Base-by-base conservation (phyloP, 2,888 invertebrate genomes). In the Lissonota sp. region DNA sequence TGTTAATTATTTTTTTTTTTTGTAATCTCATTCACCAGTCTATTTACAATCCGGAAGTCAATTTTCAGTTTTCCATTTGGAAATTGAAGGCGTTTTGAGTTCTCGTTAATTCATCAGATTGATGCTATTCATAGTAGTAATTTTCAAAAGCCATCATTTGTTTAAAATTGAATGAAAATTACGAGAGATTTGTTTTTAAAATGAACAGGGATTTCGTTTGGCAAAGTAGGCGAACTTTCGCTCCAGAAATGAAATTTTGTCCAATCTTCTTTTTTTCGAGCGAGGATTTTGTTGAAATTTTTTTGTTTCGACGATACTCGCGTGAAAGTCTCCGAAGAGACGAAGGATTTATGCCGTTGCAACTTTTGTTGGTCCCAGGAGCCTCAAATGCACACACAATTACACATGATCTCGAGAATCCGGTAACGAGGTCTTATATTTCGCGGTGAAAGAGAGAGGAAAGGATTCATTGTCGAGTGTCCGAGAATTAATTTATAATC, bases 351-450 rank as follows among this genome's bases (percentile, higher is more conserved):
- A 85, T 84, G 71, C 63, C 60, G 67, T 60, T 71, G 70, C 51
- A 64, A 77, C 66, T 51, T 67, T 69, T 57, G 73, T 78, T 53
- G 40, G 63, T 70, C 12, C 64, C 46, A 40, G 66, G 64, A 62
- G 64, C 66, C 69, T 73, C 78, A 72, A 79, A 78, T 76, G 78
- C 74, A 55, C 80, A 66, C 60, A 57, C 70, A 74, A 74, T 78
- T 81, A 67, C 60, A 12, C 60, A 78, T 49, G 77, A 79, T 82
- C 81, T 80, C 70, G 78, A 55, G 84, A 85, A 85, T 85, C 83
- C 83, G 72, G 83, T 85, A 85, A 85, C 85, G 81, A 85, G 84
- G 76, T 79, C 84, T 83, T 80, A 80, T 82, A 74, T 80, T 83
- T 78, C 78, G 80, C 73, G 76, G 51, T 67, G 62, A 66, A 77